Percentiles rank a stretch among this genome's conserved stretches.
These are phyloP conservation scores for Drosophila rhopaloa DNA, from an alignment of 1,140 invertebrate species.

Conservation along the genomic window DNA sequence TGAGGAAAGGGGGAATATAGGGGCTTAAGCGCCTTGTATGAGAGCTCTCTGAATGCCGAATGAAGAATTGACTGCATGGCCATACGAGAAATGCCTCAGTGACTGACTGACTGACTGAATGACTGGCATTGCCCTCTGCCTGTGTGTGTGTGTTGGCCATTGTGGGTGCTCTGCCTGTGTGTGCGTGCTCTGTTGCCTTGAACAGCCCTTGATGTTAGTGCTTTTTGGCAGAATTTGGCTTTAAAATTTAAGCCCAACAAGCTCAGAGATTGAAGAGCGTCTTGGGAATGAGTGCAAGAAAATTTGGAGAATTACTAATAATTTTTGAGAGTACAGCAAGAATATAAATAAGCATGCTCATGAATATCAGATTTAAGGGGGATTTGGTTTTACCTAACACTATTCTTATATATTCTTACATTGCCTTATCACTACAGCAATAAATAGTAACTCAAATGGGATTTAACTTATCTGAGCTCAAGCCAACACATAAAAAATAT, in stretches of 20 bases:
- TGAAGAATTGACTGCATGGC: conserved; percentile 63
- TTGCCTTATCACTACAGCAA: too few relatives aligned
- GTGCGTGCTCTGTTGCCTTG: conserved; percentile 16
- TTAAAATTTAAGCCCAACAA: conserved; percentile 46
- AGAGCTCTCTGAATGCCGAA: conserved; percentile 51
- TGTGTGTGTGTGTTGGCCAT: conserved; percentile 35
- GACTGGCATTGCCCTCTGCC: conserved; percentile 51
- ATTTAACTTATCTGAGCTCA: too few relatives aligned
- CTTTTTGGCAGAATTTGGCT: conserved; percentile 22
- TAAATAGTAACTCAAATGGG: too few relatives aligned
- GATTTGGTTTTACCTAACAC: too few relatives aligned
- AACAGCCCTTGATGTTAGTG: conserved; percentile 22
- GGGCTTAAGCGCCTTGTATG: conserved; percentile 28
- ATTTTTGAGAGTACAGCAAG: neutral
- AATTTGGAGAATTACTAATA: too few relatives aligned
- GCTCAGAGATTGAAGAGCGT: neutral
- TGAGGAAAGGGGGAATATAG: neutral
- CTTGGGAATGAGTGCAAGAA: neutral
- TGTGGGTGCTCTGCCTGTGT: conserved; percentile 39
- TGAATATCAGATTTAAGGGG: too few relatives aligned
- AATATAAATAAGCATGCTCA: too few relatives aligned
- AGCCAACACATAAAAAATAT: too few relatives aligned
- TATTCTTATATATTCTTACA: too few relatives aligned
- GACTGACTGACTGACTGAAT: conserved; percentile 34
- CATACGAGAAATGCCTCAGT: conserved; percentile 42